phyloP scores from a whole-genome alignment of 1,140 invertebrate genomes.

The Bacillus rossius region DNA sequence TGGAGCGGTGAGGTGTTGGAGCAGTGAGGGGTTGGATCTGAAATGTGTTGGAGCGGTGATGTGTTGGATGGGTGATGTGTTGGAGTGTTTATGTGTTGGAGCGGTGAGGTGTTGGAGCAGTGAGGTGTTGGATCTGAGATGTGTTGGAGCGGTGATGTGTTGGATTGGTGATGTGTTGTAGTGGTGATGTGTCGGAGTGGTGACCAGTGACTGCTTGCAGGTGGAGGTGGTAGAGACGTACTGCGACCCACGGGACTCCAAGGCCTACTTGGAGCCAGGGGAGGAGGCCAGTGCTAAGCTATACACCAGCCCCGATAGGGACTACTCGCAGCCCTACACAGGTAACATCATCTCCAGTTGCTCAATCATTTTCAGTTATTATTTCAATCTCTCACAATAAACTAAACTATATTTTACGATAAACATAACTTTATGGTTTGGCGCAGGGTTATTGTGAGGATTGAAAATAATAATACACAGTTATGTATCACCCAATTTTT shows the following conservation, averaged over 20 bases:
- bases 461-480: too few relatives aligned
- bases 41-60: too few relatives aligned
- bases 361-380: too few relatives aligned
- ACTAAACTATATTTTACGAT: too few relatives aligned
- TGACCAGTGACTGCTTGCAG: conserved; percentile 26
- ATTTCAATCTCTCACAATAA: too few relatives aligned
- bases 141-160: background rate
- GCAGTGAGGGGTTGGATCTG: too few relatives aligned
- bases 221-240: conserved; percentile 47
- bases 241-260: conserved; percentile 48
- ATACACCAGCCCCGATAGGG: conserved; percentile 49
- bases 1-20: too few relatives aligned
- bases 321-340: conserved; percentile 50
- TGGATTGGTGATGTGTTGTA: background rate
- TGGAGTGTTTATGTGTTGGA: background rate
- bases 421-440: too few relatives aligned
- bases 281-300: conserved; percentile 43
- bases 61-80: background rate
- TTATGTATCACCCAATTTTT: too few relatives aligned
- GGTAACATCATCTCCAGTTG: background rate
- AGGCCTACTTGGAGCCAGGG: conserved; percentile 40
- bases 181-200: background rate
- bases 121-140: background rate
- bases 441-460: too few relatives aligned
- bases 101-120: background rate